phyloP scores from a whole-genome alignment of 2,113 vertebrate genomes.

The Arenaria interpres region DNA sequence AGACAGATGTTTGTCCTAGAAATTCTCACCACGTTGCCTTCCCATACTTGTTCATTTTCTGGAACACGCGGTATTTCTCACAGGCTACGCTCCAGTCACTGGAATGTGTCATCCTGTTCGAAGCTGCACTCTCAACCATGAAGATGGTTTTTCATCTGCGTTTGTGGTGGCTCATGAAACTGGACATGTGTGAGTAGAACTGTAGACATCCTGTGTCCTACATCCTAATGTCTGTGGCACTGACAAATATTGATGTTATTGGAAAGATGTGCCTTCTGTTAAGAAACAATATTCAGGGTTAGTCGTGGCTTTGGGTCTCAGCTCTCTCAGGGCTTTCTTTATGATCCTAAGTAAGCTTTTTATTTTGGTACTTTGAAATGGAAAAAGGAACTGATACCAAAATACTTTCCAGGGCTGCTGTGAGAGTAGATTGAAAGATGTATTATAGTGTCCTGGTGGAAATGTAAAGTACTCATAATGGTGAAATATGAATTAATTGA shows the following conservation, averaged over 20 bases:
- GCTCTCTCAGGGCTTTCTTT: background rate
- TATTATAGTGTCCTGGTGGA: background rate
- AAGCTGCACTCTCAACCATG: conserved; percentile 97
- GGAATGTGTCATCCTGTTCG: conserved; percentile 97
- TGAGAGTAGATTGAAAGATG: background rate
- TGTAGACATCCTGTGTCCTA: background rate
- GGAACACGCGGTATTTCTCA: background rate
- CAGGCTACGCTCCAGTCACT: conserved; percentile 96
- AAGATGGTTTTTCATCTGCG: conserved; percentile 96
- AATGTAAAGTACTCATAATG: background rate
- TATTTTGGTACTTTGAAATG: background rate
- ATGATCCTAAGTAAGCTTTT: background rate
- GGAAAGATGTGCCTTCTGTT: background rate
- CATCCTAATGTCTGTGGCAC: background rate
- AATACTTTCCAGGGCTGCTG: background rate
- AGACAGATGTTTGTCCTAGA: background rate
- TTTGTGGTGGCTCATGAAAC: conserved; percentile 98
- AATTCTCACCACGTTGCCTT: background rate
- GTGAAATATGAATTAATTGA: background rate
- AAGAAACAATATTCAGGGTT: background rate
- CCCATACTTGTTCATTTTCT: background rate
- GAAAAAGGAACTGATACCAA: background rate
- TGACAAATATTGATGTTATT: background rate
- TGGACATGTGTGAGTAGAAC: conserved; percentile 93
- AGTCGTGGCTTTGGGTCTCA: background rate